These are phyloP conservation scores for Capitulum mitella DNA, from an alignment of 2,888 invertebrate species.

Conservation along the genomic window DNA sequence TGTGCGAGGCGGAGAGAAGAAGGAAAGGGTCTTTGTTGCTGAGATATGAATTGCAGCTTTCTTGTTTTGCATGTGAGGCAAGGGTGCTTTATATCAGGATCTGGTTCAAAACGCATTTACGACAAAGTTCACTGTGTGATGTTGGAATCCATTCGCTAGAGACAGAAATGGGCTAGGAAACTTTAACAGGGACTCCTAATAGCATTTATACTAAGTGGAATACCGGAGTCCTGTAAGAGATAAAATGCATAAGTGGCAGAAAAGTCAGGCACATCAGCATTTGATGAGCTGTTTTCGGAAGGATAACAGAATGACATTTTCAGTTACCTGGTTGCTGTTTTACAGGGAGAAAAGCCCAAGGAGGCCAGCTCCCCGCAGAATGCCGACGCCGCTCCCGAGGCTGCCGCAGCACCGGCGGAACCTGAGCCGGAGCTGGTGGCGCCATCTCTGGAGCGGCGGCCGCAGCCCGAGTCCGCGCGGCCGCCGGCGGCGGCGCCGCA, in stretches of 20 bases:
- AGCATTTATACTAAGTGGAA: neutral
- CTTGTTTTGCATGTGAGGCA: too few relatives aligned
- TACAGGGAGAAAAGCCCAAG: conserved; percentile 2
- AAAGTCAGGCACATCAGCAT: neutral
- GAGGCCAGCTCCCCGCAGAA: neutral
- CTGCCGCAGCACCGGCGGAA: neutral
- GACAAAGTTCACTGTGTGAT: too few relatives aligned
- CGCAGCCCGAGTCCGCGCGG: neutral
- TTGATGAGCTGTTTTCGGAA: too few relatives aligned
- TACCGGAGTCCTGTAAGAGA: neutral
- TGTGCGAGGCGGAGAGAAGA: too few relatives aligned
- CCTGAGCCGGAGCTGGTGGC: neutral
- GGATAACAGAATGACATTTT: too few relatives aligned
- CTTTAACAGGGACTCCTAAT: neutral
- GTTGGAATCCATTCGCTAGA: too few relatives aligned
- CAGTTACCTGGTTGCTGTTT: too few relatives aligned
- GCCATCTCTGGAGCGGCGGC: neutral
- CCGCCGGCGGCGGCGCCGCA: neutral
- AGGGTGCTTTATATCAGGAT: too few relatives aligned
- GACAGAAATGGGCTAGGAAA: too few relatives aligned
- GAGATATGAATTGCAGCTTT: too few relatives aligned
- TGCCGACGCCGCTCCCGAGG: neutral
- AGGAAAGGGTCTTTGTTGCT: too few relatives aligned
- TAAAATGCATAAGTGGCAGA: neutral
- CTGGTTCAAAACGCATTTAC: too few relatives aligned